Evolutionary conservation across 2,888 invertebrate species (phyloP).

Genomic region (Macropis europaea): DNA sequence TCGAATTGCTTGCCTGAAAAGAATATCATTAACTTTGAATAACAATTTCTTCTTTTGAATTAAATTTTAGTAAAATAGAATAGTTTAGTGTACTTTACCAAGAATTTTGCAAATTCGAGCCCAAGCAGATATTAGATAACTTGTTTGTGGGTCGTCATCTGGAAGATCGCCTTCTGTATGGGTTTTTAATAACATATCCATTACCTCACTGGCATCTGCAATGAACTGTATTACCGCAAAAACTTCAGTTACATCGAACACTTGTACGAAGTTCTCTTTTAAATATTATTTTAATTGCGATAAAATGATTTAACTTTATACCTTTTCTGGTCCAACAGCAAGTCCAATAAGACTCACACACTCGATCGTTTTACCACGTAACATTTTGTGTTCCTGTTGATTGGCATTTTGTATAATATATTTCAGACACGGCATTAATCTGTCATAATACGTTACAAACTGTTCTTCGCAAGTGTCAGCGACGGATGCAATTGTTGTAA

Average conservation of each 20-base stretch:
- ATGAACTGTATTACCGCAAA: conserved; percentile 83
- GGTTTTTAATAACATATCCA: conserved; percentile 95
- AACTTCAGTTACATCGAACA: neutral
- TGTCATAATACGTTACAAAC: conserved; percentile 96
- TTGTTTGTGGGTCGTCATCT: conserved; percentile 98
- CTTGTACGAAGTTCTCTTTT: neutral
- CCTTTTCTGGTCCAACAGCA: conserved; percentile 89
- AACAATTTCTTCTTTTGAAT: neutral
- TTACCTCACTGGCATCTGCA: conserved; percentile 95
- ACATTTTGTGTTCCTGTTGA: conserved; percentile 91
- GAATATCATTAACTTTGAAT: neutral
- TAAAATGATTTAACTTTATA: conserved; percentile 35
- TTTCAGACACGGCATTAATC: conserved; percentile 94
- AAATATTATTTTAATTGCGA: neutral
- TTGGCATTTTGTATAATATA: conserved; percentile 98
- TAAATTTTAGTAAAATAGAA: neutral
- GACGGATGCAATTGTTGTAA: conserved; percentile 99
- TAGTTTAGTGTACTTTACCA: conserved; percentile 77
- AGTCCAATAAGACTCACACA: conserved; percentile 98
- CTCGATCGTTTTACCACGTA: conserved; percentile 99
- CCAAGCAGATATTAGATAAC: conserved; percentile 99
- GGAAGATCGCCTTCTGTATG: conserved; percentile 92
- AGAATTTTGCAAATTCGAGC: conserved; percentile 98
- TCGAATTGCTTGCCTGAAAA: conserved; percentile 88
- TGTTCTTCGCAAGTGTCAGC: conserved; percentile 99